Percentiles rank a stretch among this genome's conserved stretches.
Conservation (phyloP, 2,113 vertebrate species). For the Clinocottus analis region DNA sequence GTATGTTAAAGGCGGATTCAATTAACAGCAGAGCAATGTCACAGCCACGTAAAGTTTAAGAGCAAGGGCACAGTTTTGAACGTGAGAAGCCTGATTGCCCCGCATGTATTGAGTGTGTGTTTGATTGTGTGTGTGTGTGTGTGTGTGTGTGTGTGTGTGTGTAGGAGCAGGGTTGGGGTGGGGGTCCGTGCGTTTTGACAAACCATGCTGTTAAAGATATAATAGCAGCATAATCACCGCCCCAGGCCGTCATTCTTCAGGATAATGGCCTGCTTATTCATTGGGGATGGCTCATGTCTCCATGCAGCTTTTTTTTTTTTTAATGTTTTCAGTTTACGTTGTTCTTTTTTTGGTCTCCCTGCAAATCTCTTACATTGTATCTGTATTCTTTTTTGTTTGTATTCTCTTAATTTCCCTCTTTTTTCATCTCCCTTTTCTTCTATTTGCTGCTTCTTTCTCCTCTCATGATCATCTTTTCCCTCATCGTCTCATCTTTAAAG, state of each 20-base stretch:
- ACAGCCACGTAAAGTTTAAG: constrained; percentile 52
- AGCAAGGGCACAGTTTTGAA: constrained; percentile 56
- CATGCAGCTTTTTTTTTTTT: constrained; percentile 74
- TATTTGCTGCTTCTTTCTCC: no score
- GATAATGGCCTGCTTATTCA: constrained; percentile 95
- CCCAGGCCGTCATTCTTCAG: constrained; percentile 91
- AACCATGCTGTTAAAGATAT: constrained; percentile 94
- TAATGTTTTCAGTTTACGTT: constrained; percentile 84
- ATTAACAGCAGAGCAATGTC: constrained; percentile 60
- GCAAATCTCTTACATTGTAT: constrained; percentile 12
- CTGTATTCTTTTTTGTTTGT: background rate
- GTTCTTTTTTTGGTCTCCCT: constrained; percentile 57
- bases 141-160: constrained; percentile 51
- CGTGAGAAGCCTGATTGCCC: no score
- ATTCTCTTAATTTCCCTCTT: constrained; percentile 35
- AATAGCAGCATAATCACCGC: constrained; percentile 94
- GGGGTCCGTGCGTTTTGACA: constrained; percentile 89
- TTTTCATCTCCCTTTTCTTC: background rate
- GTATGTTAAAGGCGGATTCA: constrained; percentile 49
- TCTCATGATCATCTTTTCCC: no score
- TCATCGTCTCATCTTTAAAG: background rate
- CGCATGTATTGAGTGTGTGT: constrained; percentile 58
- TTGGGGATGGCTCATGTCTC: constrained; percentile 88
- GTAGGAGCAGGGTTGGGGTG: constrained; percentile 62
- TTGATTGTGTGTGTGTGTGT: constrained; percentile 73